Evolutionary conservation across 2,113 vertebrate genomes (phyloP).

Genomic region (Pteruthius melanotis): DNA sequence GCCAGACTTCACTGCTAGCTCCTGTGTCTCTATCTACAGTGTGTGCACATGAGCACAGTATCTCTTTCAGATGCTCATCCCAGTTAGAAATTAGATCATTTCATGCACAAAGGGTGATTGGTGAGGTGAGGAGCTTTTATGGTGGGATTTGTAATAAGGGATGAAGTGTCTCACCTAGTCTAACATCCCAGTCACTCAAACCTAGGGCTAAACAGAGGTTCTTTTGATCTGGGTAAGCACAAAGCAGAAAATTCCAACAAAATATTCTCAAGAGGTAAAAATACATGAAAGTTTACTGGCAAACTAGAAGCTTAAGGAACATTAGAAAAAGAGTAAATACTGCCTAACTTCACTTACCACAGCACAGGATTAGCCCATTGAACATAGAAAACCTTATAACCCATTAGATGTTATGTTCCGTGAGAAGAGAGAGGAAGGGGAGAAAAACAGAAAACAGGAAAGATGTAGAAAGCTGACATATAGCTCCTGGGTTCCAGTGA

Average conservation of each 20-base stretch:
- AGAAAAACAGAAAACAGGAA: background rate
- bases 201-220: background rate
- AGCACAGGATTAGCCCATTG: background rate
- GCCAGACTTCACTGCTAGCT: background rate
- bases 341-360: background rate
- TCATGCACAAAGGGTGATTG: background rate
- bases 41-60: background rate
- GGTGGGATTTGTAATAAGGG: background rate
- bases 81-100: background rate
- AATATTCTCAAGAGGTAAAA: background rate
- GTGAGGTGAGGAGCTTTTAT: background rate
- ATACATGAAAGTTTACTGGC: background rate
- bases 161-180: fast-evolving
- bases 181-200: background rate
- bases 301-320: background rate
- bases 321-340: background rate
- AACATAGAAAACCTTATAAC: background rate
- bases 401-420: fast-evolving
- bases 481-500: background rate
- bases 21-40: background rate
- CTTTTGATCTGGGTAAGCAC: background rate
- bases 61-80: background rate
- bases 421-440: background rate
- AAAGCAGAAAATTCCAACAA: background rate
- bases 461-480: background rate